Conservation (phyloP, 2,797 vertebrate genomes). For the Crocidura indochinensis region DNA sequence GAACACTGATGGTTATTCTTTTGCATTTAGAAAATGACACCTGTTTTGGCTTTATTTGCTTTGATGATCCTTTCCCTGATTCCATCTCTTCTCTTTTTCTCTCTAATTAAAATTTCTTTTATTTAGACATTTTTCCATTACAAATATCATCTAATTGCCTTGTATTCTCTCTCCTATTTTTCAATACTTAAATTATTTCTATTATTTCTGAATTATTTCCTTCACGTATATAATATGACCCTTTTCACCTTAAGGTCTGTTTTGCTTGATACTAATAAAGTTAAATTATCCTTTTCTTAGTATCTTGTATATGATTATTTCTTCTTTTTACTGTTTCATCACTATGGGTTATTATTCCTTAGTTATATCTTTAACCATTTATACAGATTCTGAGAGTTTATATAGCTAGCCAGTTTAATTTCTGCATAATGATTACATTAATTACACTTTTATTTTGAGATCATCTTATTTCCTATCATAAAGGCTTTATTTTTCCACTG, state of each 20-base stretch:
- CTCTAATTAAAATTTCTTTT: constrained; percentile 19
- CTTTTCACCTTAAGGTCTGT: neutral
- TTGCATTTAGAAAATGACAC: neutral
- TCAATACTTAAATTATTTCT: neutral
- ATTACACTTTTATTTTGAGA: constrained; percentile 50
- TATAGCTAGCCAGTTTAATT: neutral
- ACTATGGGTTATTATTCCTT: constrained; percentile 18
- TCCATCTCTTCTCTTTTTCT: neutral
- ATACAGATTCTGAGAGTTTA: neutral
- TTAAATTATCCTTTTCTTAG: constrained; percentile 32
- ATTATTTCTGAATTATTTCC: neutral
- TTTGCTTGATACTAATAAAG: constrained; percentile 36
- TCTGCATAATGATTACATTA: constrained; percentile 42
- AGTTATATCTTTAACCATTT: constrained; percentile 48
- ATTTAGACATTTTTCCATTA: neutral
- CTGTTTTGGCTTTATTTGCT: neutral
- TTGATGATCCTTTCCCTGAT: neutral
- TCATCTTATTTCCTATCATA: constrained; percentile 16
- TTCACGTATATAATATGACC: neutral
- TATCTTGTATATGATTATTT: constrained; percentile 10
- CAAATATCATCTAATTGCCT: neutral
- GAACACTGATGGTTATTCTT: neutral
- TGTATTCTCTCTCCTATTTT: neutral
- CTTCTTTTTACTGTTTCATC: neutral
- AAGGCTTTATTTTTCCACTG: neutral